Evolutionary conservation across 2,797 vertebrate species (phyloP), one percentile per base, ranked within the genome.

Genomic region (Valencia hispanica): DNA sequence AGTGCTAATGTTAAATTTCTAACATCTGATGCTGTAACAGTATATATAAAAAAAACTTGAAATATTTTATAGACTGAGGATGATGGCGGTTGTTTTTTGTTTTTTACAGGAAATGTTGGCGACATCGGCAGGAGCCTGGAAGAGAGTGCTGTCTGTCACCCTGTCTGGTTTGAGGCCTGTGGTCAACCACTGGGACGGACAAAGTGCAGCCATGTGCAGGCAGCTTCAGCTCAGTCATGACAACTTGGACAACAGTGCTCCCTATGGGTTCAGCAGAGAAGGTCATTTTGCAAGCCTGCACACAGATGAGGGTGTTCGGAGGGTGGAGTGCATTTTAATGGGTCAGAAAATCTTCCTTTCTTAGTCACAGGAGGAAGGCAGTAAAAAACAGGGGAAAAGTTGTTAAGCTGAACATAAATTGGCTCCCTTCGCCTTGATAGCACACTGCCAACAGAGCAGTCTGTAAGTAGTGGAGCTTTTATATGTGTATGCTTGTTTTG

Each of bases 161-260:
- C 79, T 72, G 87, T 81, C 86, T 89, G 86, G 70, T 75, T 78
- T 84, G 84, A 86, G 84, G 84, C 78, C 79, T 89, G 89, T 72
- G 90, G 90, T 91, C 84, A 75, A 84, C 70, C 82, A 45, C 57
- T 20, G 65, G 63, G 88, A 85, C 48, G 27, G 51, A 72, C 76
- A 74, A 65, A 84, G 87, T 25, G 51, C 86, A 90, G 85, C 80
- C 77, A 59, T 82, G 76, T 82, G 82, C 47, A 48, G 30, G 82
- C 75, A 27, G 79, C 25, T 78, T 57, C 68, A 74, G 77, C 41
- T 34, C 8, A 30, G 41, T 20, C 45, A 65, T 85, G 79, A 93
- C 88, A 92, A 90, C 83, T 74, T 73, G 82, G 90, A 83, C 92
- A 93, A 93, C 94, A 93, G 85, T 87, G 91, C 93, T 86, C 89